phyloP scores from a whole-genome alignment of 2,797 vertebrate genomes.

The Simalia tracyae region DNA sequence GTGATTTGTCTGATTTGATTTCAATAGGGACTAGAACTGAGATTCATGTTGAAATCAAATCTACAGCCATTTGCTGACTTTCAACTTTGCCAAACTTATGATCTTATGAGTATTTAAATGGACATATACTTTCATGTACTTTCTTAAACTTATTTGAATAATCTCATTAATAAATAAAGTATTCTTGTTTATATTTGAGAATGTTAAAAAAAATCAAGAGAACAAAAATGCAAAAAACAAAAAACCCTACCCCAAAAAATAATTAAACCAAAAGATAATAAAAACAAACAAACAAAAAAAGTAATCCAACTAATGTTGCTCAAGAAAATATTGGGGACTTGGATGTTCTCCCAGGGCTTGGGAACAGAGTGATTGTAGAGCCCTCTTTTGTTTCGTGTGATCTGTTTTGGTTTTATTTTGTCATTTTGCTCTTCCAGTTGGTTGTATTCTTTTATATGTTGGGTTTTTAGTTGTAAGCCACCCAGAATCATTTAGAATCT shows the following conservation, averaged over 20 bases:
- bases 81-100: not conserved
- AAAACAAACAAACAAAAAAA: not conserved
- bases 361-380: no score
- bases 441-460: not conserved
- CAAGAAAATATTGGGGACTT: not conserved
- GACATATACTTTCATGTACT: not conserved
- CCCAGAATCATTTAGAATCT: not conserved
- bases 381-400: not conserved
- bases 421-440: not conserved
- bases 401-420: not conserved
- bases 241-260: not conserved
- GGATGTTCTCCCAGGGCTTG: not conserved
- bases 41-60: not conserved
- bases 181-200: not conserved
- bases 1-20: not conserved
- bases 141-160: not conserved
- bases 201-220: not conserved
- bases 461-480: not conserved
- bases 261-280: not conserved
- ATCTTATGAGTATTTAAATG: not conserved
- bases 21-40: not conserved
- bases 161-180: not conserved
- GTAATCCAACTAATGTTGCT: not conserved
- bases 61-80: not conserved
- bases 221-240: not conserved